Evolutionary conservation across 2,888 invertebrate genomes (phyloP), one percentile per base, ranked within the genome.

Genomic region (Tipula lateralis): DNA sequence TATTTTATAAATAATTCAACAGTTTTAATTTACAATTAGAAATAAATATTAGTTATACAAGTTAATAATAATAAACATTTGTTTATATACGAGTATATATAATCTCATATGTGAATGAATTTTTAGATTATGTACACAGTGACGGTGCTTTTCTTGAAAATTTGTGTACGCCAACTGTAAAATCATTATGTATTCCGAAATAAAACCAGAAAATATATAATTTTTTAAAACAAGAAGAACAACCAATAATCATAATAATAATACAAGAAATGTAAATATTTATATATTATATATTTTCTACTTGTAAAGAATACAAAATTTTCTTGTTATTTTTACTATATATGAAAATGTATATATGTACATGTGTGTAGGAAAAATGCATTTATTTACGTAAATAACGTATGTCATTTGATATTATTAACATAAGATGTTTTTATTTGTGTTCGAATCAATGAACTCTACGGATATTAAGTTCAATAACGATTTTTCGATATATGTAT

Each of bases 1-100:
- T 66, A 66, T 66, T 66, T 66, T 66, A 66, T 66, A 66, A 66
- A 66, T 66, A 66, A 66, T 66, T 66, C 66, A 66, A 66, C 66
- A 66, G 66, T 66, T 66, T 66, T 66, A 66, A 66, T 24, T 66
- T 66, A 24, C 19, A 66, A 24, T 66, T 66, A 66, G 66, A 66
- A 66, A 66, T 66, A 66, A 66, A 66, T 66, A 66, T 66, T 66
- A 66, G 66, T 66, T 66, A 66, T 66, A 66, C 66, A 66, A 66
- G 66, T 66, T 66, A 66, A 66, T 66, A 66, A 66, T 66, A 66
- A 66, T 66, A 66, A 66, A 66, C 66, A 66, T 66, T 19, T 24
- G 2, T 66, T 16, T 50, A 16, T 50, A 16, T 50, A n/a, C 19
- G 12, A 0, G 44, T 66, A 66, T 66, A n/a, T n/a, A n/a, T n/a